Conservation (phyloP, 2,888 invertebrate genomes). For the Xiphydria camelus region DNA sequence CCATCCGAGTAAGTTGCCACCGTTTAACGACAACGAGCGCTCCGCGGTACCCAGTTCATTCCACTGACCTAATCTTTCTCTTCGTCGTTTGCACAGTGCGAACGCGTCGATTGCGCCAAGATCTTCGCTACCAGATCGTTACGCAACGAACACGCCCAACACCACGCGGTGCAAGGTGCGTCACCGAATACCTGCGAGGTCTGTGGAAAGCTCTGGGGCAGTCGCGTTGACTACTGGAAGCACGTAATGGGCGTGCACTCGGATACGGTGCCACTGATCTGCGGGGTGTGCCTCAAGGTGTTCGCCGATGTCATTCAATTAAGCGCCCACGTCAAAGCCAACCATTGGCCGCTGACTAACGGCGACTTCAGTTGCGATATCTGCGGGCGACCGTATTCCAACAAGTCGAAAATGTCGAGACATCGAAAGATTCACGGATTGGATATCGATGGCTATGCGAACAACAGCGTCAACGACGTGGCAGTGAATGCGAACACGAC, state of each 20-base stretch:
- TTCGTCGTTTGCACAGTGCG: constrained; percentile 41
- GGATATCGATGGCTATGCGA: constrained; percentile 30
- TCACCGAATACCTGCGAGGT: constrained; percentile 58
- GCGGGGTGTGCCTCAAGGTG: constrained; percentile 60
- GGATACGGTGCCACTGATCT: constrained; percentile 58
- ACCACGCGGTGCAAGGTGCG: constrained; percentile 57
- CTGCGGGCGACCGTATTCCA: constrained; percentile 60
- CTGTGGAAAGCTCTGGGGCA: constrained; percentile 61
- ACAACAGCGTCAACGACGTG: constrained; percentile 28
- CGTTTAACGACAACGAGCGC: background rate
- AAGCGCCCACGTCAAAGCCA: constrained; percentile 54
- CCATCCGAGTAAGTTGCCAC: constrained; percentile 41
- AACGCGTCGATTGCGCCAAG: constrained; percentile 52
- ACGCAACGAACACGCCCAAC: constrained; percentile 56
- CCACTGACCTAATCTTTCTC: background rate
- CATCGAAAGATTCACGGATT: constrained; percentile 59
- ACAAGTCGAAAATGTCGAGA: constrained; percentile 60
- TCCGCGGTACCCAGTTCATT: no score
- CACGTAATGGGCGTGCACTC: constrained; percentile 61
- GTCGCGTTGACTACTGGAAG: constrained; percentile 61
- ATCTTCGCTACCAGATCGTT: constrained; percentile 58
- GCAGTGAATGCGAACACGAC: constrained; percentile 14
- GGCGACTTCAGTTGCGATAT: constrained; percentile 60
- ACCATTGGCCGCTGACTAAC: constrained; percentile 58
- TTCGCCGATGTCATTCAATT: constrained; percentile 56